Percentiles rank a stretch among this genome's conserved stretches.
Conservation (phyloP, 1,140 invertebrate genomes). For the Druon quercuslanigerum region DNA sequence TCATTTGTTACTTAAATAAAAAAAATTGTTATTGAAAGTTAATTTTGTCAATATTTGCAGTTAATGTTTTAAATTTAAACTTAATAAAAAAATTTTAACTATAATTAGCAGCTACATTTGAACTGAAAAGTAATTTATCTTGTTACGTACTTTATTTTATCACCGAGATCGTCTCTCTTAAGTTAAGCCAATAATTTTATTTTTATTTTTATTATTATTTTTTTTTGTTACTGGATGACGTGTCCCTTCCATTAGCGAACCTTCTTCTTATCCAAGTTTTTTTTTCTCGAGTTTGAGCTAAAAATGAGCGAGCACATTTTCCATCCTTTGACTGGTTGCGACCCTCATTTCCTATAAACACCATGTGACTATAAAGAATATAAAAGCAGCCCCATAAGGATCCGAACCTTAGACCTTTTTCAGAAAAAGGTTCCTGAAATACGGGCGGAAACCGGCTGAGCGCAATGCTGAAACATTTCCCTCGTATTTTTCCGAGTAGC, state of each 20-base stretch:
- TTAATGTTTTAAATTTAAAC: no score
- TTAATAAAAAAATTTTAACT: neutral
- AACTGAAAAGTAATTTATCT: neutral
- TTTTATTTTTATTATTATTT: no score
- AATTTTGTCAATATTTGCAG: no score
- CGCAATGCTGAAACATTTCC: neutral
- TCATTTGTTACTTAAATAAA: no score
- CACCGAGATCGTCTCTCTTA: neutral
- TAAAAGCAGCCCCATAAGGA: neutral
- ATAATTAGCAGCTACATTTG: neutral
- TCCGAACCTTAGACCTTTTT: neutral
- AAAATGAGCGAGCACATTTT: neutral
- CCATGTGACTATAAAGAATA: conserved; percentile 3
- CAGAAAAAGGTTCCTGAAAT: neutral
- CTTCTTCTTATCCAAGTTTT: conserved; percentile 6
- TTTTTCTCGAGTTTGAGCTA: neutral
- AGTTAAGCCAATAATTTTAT: neutral
- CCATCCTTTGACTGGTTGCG: neutral
- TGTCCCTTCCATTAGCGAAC: conserved; percentile 8
- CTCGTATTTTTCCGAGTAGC: neutral
- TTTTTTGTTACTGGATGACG: neutral
- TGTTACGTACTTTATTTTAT: neutral
- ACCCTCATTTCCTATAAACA: neutral
- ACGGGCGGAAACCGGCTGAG: neutral
- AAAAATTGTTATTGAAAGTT: no score